Percentiles rank a stretch among this genome's conserved stretches.
These are phyloP conservation scores for Drosophila rhopaloa DNA, from an alignment of 1,140 invertebrate genomes.

Conservation along the genomic window DNA sequence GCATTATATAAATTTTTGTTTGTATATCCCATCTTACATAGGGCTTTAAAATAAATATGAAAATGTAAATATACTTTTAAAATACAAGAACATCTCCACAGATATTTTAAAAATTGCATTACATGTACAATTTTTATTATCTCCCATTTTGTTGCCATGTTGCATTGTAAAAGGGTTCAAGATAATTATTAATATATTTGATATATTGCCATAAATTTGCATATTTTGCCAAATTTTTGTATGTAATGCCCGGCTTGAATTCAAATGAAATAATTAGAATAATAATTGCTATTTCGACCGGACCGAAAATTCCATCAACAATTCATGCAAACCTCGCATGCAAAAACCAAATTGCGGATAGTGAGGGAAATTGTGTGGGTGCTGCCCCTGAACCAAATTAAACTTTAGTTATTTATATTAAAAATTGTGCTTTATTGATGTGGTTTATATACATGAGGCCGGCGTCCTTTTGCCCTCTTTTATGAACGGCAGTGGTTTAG, in stretches of 20 bases:
- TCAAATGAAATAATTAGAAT: slow-evolving; percentile 70
- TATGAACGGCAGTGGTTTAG: slow-evolving; percentile 62
- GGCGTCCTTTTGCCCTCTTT: slow-evolving; percentile 38
- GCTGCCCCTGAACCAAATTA: slow-evolving; percentile 60
- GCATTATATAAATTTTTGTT: no score
- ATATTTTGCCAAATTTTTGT: slow-evolving; percentile 7
- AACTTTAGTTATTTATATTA: slow-evolving; percentile 83
- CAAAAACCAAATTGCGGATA: slow-evolving; percentile 23
- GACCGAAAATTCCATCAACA: slow-evolving; percentile 46
- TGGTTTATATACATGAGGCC: slow-evolving; percentile 59
- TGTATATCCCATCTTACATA: no score
- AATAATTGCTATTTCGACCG: slow-evolving; percentile 62
- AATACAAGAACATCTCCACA: no score
- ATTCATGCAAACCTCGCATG: slow-evolving; percentile 40
- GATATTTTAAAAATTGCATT: no score
- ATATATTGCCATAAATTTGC: background rate
- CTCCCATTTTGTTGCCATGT: no score
- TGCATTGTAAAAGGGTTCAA: background rate
- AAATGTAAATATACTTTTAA: no score
- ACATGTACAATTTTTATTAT: no score
- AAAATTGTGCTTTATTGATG: slow-evolving; percentile 81
- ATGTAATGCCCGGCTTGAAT: slow-evolving; percentile 27
- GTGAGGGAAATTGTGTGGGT: slow-evolving; percentile 10
- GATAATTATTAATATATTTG: slow-evolving; percentile 5
- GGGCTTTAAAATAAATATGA: no score